A percentile compares a stretch with the other conserved stretches of the same genome.
phyloP scores from a whole-genome alignment of 2,888 invertebrate species.

The Branchellion lobata region DNA sequence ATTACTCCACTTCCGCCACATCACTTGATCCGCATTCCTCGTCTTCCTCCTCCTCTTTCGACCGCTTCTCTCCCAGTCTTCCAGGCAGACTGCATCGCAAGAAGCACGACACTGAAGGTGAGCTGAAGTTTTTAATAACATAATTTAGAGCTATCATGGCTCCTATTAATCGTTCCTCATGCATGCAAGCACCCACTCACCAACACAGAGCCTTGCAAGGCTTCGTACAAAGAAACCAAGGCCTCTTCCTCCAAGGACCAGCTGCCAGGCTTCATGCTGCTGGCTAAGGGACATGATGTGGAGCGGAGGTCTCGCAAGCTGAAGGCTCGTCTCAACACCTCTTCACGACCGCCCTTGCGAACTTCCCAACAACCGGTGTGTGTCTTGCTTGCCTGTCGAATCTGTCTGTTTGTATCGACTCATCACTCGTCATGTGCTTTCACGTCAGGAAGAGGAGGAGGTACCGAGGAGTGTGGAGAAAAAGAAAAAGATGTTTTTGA shows the following conservation, averaged over 20 bases:
- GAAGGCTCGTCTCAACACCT: not conserved
- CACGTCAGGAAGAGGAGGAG: conserved; percentile 13
- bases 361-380: not conserved
- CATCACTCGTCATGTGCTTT: not conserved
- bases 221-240: conserved; percentile 47
- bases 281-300: conserved; percentile 43
- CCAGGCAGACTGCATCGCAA: conserved; percentile 23
- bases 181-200: too few species aligned
- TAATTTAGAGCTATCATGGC: not conserved
- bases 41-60: conserved; percentile 3
- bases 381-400: not conserved
- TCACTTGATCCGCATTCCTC: conserved; percentile 12
- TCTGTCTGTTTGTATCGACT: not conserved
- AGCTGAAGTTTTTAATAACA: not conserved
- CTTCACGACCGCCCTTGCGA: conserved; percentile 12
- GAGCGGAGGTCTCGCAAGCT: not conserved
- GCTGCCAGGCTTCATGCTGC: conserved; percentile 42
- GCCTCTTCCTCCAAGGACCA: conserved; percentile 48
- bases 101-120: not conserved
- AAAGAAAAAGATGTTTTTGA: conserved; percentile 36
- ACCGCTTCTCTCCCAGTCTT: not conserved
- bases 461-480: not conserved
- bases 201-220: too few species aligned
- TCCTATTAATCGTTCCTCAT: not conserved
- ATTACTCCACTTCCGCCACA: conserved; percentile 49